Evolutionary conservation across 2,888 invertebrate genomes (phyloP).

Genomic region (Linnaemya vulpina): DNA sequence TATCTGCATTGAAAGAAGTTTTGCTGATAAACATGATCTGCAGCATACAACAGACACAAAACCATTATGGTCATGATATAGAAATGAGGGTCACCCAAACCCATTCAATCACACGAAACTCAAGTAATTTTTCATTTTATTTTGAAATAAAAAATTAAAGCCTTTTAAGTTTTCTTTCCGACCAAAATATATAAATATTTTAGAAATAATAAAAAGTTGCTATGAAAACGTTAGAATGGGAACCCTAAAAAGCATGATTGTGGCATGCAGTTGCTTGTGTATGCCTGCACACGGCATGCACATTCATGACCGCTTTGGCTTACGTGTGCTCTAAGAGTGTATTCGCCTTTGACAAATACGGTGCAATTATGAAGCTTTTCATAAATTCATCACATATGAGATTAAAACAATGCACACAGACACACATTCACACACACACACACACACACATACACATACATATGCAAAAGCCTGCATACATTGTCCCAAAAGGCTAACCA

Average conservation of each 20-base stretch:
- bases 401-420: constrained; percentile 25
- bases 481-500: constrained; percentile 50
- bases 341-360: constrained; percentile 12
- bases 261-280: background rate
- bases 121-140: background rate
- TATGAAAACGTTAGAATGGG: background rate
- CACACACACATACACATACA: background rate
- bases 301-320: background rate
- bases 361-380: constrained; percentile 55
- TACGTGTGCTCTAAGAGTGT: constrained; percentile 1
- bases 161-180: background rate
- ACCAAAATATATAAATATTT: background rate
- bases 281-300: background rate
- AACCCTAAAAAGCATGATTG: background rate
- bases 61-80: background rate
- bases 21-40: constrained; percentile 14
- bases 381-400: constrained; percentile 63
- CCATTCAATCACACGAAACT: background rate
- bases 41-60: background rate
- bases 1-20: constrained; percentile 25
- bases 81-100: background rate
- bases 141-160: background rate
- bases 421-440: background rate
- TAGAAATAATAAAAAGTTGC: background rate
- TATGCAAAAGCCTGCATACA: background rate